Evolutionary conservation across 2,797 vertebrate species (phyloP), one percentile per base, ranked within the genome.

Genomic region (Austrolebias charrua): DNA sequence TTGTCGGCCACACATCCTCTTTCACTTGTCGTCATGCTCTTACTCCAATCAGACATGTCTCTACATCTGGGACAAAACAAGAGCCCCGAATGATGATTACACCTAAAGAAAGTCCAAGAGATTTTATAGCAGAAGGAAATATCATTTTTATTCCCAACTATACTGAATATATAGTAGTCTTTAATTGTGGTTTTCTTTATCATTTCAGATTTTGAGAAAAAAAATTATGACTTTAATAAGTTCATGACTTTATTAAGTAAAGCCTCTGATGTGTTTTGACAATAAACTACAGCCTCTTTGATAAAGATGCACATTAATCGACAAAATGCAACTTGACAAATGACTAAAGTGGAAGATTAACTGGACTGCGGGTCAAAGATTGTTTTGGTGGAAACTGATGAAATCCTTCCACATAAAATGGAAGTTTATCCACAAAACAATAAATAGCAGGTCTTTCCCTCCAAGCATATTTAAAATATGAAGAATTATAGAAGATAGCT

Each of bases 1-100:
- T 35, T 71, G 57, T 24, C 66, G 63, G 50, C 46, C 31, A 16
- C 48, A 87, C 84, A 78, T 91, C 88, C 84, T 87, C 82, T 90
- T 90, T 86, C 80, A 61, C 53, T 84, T 73, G 80, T 63, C 56
- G 60, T 80, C 77, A 77, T 44, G 54, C 65, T 66, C 58, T 43
- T 1, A 42, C 63, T 63, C 33, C 63, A 78, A 75, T 80, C 74
- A 43, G 52, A 53, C 24, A 24, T 24, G 1, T 24, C 24, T 24
- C 24, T 24, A 24, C 24, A 24, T 24, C 24, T 24, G 24, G 24
- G 24, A 24, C 24, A 60, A 67, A 67, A 49, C 13, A 50, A 60
- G 43, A 19, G 4, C 2, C 19, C 24, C 1, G 5, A 6, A 38
- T 42, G 14, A 38, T 16, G 38, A 46, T 8, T 61, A 16, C 2